Evolutionary conservation across 2,113 vertebrate species (phyloP), one percentile per base, ranked within the genome.

Genomic region (Oryzias melastigma): DNA sequence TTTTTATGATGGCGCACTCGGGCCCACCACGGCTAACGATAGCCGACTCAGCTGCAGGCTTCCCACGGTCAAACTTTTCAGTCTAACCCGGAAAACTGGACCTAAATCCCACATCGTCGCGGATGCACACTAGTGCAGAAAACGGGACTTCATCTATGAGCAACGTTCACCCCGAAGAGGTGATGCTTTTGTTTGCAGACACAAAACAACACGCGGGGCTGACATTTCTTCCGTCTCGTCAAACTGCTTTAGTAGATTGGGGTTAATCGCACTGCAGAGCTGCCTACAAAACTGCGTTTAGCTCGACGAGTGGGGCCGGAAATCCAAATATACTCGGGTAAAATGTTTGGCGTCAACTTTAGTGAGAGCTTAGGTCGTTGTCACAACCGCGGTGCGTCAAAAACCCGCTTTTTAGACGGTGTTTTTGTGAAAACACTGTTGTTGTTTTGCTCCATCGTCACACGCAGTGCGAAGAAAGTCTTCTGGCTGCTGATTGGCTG

Each of bases 391-490:
- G 14, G 18, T 14, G 7, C 18, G 52, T 17, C 53, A 5, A 5
- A 17, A 51, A 44, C 17, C 14, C 3, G 52, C 59, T 75, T 62
- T 47, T 60, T 53, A 66, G 20, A 54, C 49, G 25, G 62, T 65
- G 49, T 8, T 71, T 74, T 61, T 40, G n/a, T 43, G 65, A 78
- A 62, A 75, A 74, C 65, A 62, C 19, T 78, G 82, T 85, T 89
- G 82, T 87, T 90, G 85, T 90, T 88, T 85, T 87, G 84, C 78
- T 77, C 42, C 63, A 1, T 61, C 78, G 85, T 80, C 88, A 79
- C 77, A 86, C 77, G 75, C 86, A 82, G 58, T 77, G 77, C 68
- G 75, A 81, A 57, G 65, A 81, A 68, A 66, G 62, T 29, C 68
- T 63, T 6, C 47, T 1, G 58, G 47, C 29, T 14, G 14, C 62